Evolutionary conservation across 2,888 invertebrate species (phyloP).

Genomic region (Frankliniella fusca): DNA sequence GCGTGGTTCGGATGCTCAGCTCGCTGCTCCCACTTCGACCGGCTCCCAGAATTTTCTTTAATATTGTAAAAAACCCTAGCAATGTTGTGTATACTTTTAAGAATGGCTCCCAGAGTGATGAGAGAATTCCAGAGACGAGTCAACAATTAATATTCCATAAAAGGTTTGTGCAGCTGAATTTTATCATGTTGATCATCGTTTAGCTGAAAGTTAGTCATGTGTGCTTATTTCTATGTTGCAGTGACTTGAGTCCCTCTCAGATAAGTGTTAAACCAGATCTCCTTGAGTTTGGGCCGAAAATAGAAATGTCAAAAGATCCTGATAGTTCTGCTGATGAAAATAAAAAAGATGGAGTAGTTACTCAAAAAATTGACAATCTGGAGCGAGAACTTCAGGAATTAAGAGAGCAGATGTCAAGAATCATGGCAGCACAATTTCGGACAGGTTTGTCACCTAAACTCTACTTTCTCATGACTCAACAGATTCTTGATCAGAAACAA

Average conservation of each 20-base stretch:
- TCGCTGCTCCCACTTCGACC: not conserved
- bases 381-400: not conserved
- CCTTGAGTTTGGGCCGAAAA: not conserved
- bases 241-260: not conserved
- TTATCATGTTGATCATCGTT: no score
- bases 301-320: not conserved
- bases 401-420: conserved; percentile 7
- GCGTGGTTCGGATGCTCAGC: conserved; percentile 7
- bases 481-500: no score
- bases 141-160: not conserved
- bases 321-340: not conserved
- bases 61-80: not conserved
- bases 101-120: no score
- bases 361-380: not conserved
- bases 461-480: not conserved
- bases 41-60: not conserved
- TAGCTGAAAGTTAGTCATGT: not conserved
- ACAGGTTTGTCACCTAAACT: not conserved
- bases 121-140: not conserved
- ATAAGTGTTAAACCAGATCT: not conserved
- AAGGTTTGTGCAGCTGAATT: not conserved
- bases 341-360: not conserved
- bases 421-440: not conserved
- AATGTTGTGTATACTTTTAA: not conserved
- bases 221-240: not conserved